Evolutionary conservation across 1,140 invertebrate species (phyloP), one percentile per base, ranked within the genome.

Genomic region (Pachypsylla venusta): DNA sequence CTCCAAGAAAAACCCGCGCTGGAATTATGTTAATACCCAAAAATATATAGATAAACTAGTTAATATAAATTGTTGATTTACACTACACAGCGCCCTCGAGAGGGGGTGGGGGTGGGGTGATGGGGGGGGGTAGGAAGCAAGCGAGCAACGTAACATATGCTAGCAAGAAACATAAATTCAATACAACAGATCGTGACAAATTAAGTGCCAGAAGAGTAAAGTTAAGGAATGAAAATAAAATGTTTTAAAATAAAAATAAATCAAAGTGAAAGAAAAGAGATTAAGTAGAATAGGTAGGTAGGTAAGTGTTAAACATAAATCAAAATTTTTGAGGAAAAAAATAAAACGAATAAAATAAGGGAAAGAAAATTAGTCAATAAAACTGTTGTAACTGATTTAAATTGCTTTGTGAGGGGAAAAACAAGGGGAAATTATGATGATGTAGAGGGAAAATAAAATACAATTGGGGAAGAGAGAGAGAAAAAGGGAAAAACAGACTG

Each of bases 331-430:
- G 22, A 48, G 22, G 22, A 48, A 48, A 48, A n/a, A n/a, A 48
- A 48, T 48, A 48, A 48, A 48, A 48, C 42, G 22, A 4, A 48
- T 4, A 48, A 19, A 48, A 19, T 19, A 19, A 48, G 42, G 42
- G 42, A 48, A 22, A 48, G n/a, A 48, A 48, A 48, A 48, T 48
- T 48, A 48, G 42, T 48, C 42, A 48, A 48, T 48, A 48, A 48
- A 48, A 48, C 22, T 5, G n/a, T 48, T 48, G 42, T 48, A 48
- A 48, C 42, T 48, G 42, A 48, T 48, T 48, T 48, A 48, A 48
- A 48, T 48, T 48, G 42, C 42, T 48, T 19, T 5, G 42, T 10
- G n/a, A 48, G 42, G 42, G 42, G 42, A 48, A 48, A 35, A 48
- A 48, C 16, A 5, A 22, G 42, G 22, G 42, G 22, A 19, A 48